Conservation (phyloP, 2,797 vertebrate species). For the Onychomys leucogaster region DNA sequence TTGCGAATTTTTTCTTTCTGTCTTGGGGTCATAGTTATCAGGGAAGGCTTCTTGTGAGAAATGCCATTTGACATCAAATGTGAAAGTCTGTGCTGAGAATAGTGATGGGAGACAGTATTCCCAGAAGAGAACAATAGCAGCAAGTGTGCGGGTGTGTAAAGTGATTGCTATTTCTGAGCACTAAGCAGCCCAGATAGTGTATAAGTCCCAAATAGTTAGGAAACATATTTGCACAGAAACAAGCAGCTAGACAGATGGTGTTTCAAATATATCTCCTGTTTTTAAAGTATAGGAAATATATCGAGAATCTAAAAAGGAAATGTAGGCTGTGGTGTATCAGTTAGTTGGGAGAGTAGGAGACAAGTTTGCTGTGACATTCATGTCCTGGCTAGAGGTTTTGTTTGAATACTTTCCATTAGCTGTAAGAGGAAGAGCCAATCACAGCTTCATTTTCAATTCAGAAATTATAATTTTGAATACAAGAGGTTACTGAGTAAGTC, state of each 20-base stretch:
- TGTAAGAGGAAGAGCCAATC: not conserved
- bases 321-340: not conserved
- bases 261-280: conserved; percentile 45
- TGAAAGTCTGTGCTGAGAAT: not conserved
- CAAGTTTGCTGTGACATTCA: not conserved
- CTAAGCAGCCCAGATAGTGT: conserved; percentile 19
- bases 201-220: conserved; percentile 7
- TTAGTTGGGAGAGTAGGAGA: not conserved
- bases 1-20: conserved; percentile 15
- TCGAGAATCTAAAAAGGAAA: conserved; percentile 49
- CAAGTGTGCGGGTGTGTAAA: conserved; percentile 39
- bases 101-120: not conserved
- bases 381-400: not conserved
- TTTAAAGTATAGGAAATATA: conserved; percentile 56
- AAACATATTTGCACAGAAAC: conserved; percentile 65
- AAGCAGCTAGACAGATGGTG: conserved; percentile 48
- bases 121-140: not conserved
- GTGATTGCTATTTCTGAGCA: conserved; percentile 43
- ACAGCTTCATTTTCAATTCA: conserved; percentile 51
- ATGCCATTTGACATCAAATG: conserved; percentile 34
- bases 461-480: conserved; percentile 56
- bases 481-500: not conserved
- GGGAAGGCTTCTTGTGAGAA: conserved; percentile 11
- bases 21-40: not conserved
- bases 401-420: conserved; percentile 39